Conservation (phyloP, 2,888 invertebrate genomes). For the Microdon myrmicae region DNA sequence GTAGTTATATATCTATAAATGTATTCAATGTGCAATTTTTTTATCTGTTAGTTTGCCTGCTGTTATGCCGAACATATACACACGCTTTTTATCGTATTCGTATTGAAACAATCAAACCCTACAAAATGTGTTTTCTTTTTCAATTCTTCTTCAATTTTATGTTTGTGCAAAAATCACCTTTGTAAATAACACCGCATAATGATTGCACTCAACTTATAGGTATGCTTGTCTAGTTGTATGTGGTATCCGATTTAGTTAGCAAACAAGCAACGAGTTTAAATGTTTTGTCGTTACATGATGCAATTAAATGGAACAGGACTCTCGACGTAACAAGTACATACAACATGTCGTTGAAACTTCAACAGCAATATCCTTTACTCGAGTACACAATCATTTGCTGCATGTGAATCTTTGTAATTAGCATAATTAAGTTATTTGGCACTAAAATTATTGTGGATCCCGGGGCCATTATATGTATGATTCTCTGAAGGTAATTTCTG, state of each 20-base stretch:
- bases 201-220: no score
- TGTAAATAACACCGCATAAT: conserved; percentile 12
- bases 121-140: background rate
- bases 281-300: conserved; percentile 8
- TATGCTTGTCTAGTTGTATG: background rate
- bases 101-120: no score
- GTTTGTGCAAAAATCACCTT: background rate
- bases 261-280: conserved; percentile 20
- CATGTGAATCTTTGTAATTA: conserved; percentile 46
- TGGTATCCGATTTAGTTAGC: background rate
- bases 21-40: conserved; percentile 33
- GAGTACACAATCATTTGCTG: conserved; percentile 25
- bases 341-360: conserved; percentile 42
- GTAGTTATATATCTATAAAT: conserved; percentile 20
- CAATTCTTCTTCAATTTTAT: background rate
- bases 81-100: conserved; percentile 27
- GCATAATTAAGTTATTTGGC: conserved; percentile 45
- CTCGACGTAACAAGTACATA: conserved; percentile 12
- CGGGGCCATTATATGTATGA: no score
- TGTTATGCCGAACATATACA: conserved; percentile 36
- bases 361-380: conserved; percentile 32
- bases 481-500: no score
- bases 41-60: conserved; percentile 26
- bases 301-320: conserved; percentile 35
- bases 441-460: conserved; percentile 19